A percentile compares a stretch with the other conserved stretches of the same genome.
Conservation (phyloP, 2,113 vertebrate genomes). For the Dromiciops gliroides region DNA sequence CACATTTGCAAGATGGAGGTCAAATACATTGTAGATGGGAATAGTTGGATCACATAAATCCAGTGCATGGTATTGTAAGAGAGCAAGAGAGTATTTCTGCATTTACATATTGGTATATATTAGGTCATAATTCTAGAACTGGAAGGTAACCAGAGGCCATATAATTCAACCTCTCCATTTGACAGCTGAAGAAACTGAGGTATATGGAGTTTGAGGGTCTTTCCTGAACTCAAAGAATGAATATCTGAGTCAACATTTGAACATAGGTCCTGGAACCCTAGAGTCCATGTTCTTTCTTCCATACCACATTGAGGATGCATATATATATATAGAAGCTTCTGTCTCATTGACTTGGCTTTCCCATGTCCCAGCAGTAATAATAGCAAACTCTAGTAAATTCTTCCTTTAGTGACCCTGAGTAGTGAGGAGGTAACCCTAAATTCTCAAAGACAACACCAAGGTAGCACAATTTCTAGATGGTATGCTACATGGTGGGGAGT, state of each 20-base stretch:
- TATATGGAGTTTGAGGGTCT: neutral
- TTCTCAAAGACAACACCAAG: neutral
- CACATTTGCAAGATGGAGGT: no score
- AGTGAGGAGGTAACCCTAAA: neutral
- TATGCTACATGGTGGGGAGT: neutral
- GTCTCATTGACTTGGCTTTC: neutral
- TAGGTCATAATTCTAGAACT: neutral
- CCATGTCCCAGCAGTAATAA: neutral
- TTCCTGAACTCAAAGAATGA: neutral
- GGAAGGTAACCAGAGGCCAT: neutral
- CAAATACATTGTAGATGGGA: no score
- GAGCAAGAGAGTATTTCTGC: neutral
- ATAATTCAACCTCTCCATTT: neutral
- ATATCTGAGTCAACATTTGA: neutral
- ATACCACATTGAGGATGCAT: neutral
- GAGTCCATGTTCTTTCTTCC: neutral
- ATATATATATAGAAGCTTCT: neutral
- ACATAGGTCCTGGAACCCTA: neutral
- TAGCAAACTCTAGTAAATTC: neutral
- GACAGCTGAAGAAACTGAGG: neutral
- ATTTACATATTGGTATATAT: neutral
- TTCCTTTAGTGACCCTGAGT: neutral
- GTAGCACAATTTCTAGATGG: neutral
- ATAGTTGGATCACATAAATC: no score
- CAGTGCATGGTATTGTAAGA: no score